Evolutionary conservation across 1,140 invertebrate species (phyloP).

Genomic region (Ceratosolen solmsi): DNA sequence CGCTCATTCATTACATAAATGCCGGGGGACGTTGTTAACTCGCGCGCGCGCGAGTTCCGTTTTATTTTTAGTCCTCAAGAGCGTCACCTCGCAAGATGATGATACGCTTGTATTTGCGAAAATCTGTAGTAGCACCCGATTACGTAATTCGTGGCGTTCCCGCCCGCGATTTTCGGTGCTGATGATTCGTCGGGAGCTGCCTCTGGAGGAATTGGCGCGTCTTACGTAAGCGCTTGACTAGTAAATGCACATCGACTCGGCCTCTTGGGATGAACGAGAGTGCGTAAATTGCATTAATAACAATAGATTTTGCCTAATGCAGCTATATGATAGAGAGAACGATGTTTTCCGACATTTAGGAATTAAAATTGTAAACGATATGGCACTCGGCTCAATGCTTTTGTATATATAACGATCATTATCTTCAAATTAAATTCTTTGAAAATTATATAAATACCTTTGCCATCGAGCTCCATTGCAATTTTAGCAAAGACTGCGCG

Average conservation of each 20-base stretch:
- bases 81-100: constrained; percentile 45
- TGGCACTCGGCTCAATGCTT: too few species aligned
- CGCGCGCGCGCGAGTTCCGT: constrained; percentile 48
- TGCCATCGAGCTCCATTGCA: too few species aligned
- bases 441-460: too few species aligned
- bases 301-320: too few species aligned
- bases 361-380: too few species aligned
- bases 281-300: too few species aligned
- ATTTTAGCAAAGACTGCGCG: too few species aligned
- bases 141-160: background rate
- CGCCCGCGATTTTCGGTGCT: constrained; percentile 8
- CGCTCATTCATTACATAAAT: constrained; percentile 68
- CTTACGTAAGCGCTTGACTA: background rate
- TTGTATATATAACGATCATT: too few species aligned
- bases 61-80: constrained; percentile 65
- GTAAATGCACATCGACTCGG: background rate
- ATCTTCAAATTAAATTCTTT: too few species aligned
- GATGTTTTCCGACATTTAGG: too few species aligned
- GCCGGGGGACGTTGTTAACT: constrained; percentile 56
- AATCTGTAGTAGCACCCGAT: constrained; percentile 1
- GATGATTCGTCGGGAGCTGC: background rate
- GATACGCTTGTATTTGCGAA: constrained; percentile 29
- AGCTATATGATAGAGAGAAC: too few species aligned
- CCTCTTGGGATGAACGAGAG: background rate
- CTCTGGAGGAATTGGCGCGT: background rate